Base-by-base conservation (phyloP, 1,140 invertebrate species). In the Plutomurus gul region DNA sequence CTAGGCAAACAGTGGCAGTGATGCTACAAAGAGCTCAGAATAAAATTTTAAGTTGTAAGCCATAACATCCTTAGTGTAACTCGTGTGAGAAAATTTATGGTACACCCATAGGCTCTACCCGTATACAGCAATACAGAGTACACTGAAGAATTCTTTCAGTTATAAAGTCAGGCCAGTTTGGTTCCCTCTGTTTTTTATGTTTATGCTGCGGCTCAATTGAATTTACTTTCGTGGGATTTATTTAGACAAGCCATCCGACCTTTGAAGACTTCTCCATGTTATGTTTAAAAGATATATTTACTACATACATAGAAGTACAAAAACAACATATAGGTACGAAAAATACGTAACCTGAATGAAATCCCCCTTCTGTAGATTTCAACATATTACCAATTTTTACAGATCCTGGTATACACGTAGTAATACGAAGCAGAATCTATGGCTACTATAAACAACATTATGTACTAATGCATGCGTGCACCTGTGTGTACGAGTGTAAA, bases 171-270 rank as follows among this genome's bases (percentile, higher is more conserved):
- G 39, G n/a, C 11, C 36, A 30, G 27, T 30, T 65, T 65, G 56
- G n/a, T 18, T 27, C 27, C 27, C 18, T 65, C 18, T 49, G n/a
- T n/a, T 60, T 65, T 65, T 65, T 65, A 65, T 65, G 56, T 65
- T 65, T 65, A 65, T 65, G 25, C 36, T 65, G 56, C 56, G 56
- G 56, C 56, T 65, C 56, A 65, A 65, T 65, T 65, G 56, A 65
- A 65, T 65, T 36, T 65, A 65, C 56, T 65, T 65, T 20, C 13
- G 30, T 30, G 13, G 56, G 56, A 65, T 65, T 65, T 65, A 65
- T 65, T 65, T 65, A 27, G 56, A 65, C 56, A 65, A 65, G 13
- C 56, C 56, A 43, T 43, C 25, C 56, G 56, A 65, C 56, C 56
- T 36, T 36, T 65, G 8, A 7, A 33, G 27, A 4, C 51, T 43